These are phyloP conservation scores for Helicoverpa assulta DNA, from an alignment of 2,888 invertebrate genomes.

Conservation along the genomic window DNA sequence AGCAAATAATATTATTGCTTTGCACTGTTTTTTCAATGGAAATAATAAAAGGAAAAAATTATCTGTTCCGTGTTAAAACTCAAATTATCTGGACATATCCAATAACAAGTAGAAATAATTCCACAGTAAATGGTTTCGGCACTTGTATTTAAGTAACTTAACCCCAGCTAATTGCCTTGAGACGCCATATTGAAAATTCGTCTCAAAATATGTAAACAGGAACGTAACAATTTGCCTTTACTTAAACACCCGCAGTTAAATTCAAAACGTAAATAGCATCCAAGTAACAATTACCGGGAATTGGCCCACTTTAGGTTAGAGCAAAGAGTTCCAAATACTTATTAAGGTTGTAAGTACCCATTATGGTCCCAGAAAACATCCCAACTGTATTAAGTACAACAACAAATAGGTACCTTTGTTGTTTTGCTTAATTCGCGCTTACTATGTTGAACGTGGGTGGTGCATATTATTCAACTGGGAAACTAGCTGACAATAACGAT, in stretches of 20 bases:
- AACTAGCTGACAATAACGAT: slow-evolving; percentile 10
- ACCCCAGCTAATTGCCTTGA: slow-evolving; percentile 20
- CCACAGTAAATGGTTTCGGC: slow-evolving; percentile 7
- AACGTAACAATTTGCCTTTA: slow-evolving; percentile 31
- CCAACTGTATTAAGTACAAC: slow-evolving; percentile 61
- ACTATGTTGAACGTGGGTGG: slow-evolving; percentile 43
- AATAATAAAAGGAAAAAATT: no score
- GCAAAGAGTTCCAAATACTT: slow-evolving; percentile 64
- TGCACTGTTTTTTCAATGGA: no score
- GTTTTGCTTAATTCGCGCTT: slow-evolving; percentile 59
- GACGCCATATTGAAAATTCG: slow-evolving; percentile 13
- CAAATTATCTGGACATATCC: no score
- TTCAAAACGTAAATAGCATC: slow-evolving; percentile 55
- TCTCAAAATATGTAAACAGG: slow-evolving; percentile 15
- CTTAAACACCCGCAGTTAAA: slow-evolving; percentile 41
- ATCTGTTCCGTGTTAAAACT: not conserved
- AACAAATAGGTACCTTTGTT: slow-evolving; percentile 59
- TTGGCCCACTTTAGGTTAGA: slow-evolving; percentile 59
- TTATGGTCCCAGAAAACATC: slow-evolving; percentile 59
- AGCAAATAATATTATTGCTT: no score
- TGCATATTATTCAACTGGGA: slow-evolving; percentile 38
- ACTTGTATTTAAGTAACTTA: slow-evolving; percentile 12
- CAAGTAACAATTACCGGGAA: slow-evolving; percentile 58
- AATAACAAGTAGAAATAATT: no score
- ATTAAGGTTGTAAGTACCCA: slow-evolving; percentile 63